Evolutionary conservation across 2,113 vertebrate species (phyloP), one percentile per base, ranked within the genome.

Genomic region (Falco punctatus): DNA sequence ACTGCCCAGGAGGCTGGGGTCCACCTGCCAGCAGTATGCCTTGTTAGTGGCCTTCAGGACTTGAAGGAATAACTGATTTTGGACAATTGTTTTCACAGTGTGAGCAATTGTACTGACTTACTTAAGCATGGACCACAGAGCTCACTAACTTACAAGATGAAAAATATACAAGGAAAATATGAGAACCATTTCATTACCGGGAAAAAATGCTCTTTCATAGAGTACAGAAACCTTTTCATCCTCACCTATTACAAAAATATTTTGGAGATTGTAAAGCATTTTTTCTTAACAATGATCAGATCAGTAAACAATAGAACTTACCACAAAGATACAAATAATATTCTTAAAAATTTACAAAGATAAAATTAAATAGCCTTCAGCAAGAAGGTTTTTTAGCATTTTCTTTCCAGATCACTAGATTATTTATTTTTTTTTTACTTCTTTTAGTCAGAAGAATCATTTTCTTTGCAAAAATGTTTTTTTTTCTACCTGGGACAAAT

Each of bases 401-500:
- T 59, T 94, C 35, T 70, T 71, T 70, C n/a, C 40, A 66, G 32
- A 58, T 54, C 42, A 49, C 27, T 79, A 57, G 32, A 26, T 26
- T 22, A 24, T 44, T 61, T 66, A 44, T n/a, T 70, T 62, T 67
- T 90, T 17, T 42, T 42, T 42, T 38, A 38, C 42, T 42, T 3
- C 19, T 70, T 83, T 83, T 40, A 92, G 62, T 75, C 81, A 85
- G 70, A 91, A 75, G 83, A 69, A 42, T 61, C 4, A 65, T 94
- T 90, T 93, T 92, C 48, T 84, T 94, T 59, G 54, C 57, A 95
- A 90, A 85, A 77, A 27, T 86, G 33, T 80, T 70, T 81, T 83
- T 92, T 92, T 73, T 96, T 84, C 46, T 95, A 97, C 94, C 92
- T 96, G 89, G 67, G 78, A 94, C n/a, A 87, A 95, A 95, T 89